Evolutionary conservation across 2,113 vertebrate genomes (phyloP).

Genomic region (Laticauda laticaudata): DNA sequence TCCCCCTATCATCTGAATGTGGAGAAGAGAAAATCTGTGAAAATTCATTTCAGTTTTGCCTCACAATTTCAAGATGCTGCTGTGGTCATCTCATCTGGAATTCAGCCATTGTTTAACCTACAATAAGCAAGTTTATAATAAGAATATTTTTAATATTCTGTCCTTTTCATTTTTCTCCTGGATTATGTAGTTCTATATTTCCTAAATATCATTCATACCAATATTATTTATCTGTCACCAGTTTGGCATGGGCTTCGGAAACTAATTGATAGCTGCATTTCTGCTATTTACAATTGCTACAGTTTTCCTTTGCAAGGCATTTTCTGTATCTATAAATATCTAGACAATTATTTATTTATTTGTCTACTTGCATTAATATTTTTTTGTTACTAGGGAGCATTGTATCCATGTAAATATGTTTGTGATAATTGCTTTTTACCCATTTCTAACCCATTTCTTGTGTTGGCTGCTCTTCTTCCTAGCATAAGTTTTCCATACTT

Average conservation of each 20-base stretch:
- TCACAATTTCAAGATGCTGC: background rate
- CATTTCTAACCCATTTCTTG: background rate
- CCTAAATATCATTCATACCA: background rate
- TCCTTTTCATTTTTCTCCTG: background rate
- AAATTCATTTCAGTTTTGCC: background rate
- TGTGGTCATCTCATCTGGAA: background rate
- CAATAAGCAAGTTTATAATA: background rate
- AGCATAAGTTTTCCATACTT: background rate
- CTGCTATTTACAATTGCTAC: background rate
- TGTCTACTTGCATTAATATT: background rate
- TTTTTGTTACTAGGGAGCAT: background rate
- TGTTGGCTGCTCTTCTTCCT: background rate
- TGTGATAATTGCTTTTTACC: background rate
- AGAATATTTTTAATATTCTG: background rate
- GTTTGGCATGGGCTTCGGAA: background rate
- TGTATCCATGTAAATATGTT: background rate
- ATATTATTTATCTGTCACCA: background rate
- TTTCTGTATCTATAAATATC: background rate
- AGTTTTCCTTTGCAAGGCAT: background rate
- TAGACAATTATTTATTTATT: background rate
- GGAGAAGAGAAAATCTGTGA: background rate
- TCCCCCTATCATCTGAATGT: background rate
- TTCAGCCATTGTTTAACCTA: background rate
- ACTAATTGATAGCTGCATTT: background rate
- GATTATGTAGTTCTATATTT: background rate